Base-by-base conservation (phyloP, 1,140 invertebrate species). In the Sarcophaga bullata region DNA sequence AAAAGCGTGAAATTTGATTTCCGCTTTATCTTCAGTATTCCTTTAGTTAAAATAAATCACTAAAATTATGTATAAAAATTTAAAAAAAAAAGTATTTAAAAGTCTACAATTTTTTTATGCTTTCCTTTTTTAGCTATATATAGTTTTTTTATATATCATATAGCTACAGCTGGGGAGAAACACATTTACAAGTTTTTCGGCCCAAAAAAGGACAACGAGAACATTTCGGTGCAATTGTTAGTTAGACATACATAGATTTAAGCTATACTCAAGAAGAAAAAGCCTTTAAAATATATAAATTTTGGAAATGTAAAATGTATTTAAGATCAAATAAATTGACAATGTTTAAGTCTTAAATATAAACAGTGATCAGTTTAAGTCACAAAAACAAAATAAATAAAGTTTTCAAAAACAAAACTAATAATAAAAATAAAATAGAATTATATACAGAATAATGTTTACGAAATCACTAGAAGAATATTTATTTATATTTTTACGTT, bases 1-100 rank as follows among this genome's bases (percentile, higher is more conserved):
- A 87, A 86, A 85, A 84, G 84, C 87, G 85, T 84, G 87, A 89
- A 89, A 89, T 89, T 89, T 87, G 86, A 89, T 89, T 89, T 89
- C 87, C 86, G 87, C 87, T 25, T 81, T 37, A 72, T 78, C 7
- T 6, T 50, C 76, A 80, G 19, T 50, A 25, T 49, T n/a, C 1
- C 5, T 11, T 47, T 73, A 9, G 8, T 73, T 47, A n/a, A 48
- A 48, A 75, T 47, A 48, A 49, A 47, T 49, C 48, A 48, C 37
- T 54, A 82, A 76, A 76, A 78, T 73, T 82, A 73, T 76, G 58
- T 82, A 82, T 68, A 68, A 68, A 68, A 68, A 37, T 37, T 58
- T 0, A 68, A 68, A 68, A 19, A 19, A 19, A 68, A 68, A 68
- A 19, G 17, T 19, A 68, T 68, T 68, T 19, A 68, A 68, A 68